Conservation (phyloP, 2,888 invertebrate genomes). For the Ennomos erosarius region DNA sequence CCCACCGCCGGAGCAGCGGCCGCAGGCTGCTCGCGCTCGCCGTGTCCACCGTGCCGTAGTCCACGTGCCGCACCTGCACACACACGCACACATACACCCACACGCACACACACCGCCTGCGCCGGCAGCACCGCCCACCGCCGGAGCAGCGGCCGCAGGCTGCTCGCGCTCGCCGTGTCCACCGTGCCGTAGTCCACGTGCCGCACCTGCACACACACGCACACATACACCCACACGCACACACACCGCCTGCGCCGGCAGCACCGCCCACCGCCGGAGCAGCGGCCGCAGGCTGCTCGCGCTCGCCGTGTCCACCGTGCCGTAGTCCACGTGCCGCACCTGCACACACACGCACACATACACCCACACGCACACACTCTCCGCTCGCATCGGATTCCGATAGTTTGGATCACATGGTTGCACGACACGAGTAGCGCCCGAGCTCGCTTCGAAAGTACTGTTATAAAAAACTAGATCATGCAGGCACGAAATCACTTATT, state of each 20-base stretch:
- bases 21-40: constrained; percentile 53
- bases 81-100: not conserved
- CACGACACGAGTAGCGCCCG: too few relatives aligned
- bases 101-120: too few relatives aligned
- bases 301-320: constrained; percentile 74
- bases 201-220: constrained; percentile 67
- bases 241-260: constrained; percentile 46
- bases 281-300: constrained; percentile 61
- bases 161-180: constrained; percentile 51
- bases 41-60: constrained; percentile 84
- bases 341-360: constrained; percentile 42
- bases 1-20: constrained; percentile 70
- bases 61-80: constrained; percentile 82
- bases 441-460: too few relatives aligned
- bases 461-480: too few relatives aligned
- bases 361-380: too few relatives aligned
- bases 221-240: not conserved
- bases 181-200: constrained; percentile 86
- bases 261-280: constrained; percentile 63
- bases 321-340: constrained; percentile 86
- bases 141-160: constrained; percentile 66
- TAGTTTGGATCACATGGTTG: too few relatives aligned
- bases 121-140: constrained; percentile 65
- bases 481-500: too few relatives aligned
- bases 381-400: constrained; percentile 36